Evolutionary conservation across 2,797 vertebrate genomes (phyloP).

Genomic region (Pelodytes ibericus): DNA sequence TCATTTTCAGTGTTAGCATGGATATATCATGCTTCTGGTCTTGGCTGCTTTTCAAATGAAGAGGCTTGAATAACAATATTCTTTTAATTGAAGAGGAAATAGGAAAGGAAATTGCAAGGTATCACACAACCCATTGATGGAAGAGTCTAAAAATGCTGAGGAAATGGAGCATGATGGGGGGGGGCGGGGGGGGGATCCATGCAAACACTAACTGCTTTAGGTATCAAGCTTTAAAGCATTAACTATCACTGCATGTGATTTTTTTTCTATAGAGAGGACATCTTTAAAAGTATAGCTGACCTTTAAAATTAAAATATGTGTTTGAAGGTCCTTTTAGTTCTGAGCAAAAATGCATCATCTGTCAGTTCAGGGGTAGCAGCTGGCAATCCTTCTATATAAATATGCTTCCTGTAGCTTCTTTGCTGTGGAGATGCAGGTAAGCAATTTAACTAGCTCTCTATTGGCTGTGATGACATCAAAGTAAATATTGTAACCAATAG

Average conservation of each 20-base stretch:
- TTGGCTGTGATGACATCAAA: no score
- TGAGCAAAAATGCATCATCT: not conserved
- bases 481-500: no score
- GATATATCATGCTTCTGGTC: constrained; percentile 4
- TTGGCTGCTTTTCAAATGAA: not conserved
- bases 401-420: no score
- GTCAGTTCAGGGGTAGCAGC: no score
- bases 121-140: not conserved
- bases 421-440: no score
- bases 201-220: not conserved
- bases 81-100: not conserved
- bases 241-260: not conserved
- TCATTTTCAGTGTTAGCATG: not conserved
- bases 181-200: not conserved
- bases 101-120: not conserved
- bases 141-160: not conserved
- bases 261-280: no score
- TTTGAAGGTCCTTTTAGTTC: no score
- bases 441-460: no score
- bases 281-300: not conserved
- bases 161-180: not conserved
- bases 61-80: not conserved
- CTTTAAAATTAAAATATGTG: no score
- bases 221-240: not conserved
- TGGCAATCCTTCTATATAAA: no score